These are phyloP conservation scores for Brachypodius melanocephalos DNA, from an alignment of 2,113 vertebrate species.

Conservation along the genomic window DNA sequence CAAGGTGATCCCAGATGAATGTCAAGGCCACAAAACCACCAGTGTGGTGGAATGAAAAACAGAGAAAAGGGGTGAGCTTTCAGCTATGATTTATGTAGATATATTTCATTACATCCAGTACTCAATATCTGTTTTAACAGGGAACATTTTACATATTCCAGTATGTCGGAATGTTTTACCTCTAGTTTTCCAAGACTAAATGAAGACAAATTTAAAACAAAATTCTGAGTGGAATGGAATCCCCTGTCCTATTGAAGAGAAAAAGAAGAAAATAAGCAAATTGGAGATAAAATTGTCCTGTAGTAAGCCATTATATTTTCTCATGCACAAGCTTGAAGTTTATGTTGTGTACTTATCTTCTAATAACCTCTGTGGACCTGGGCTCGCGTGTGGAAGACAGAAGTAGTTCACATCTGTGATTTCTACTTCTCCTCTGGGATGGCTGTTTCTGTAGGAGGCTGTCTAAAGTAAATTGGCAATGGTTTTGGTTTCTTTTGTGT, in stretches of 20 bases:
- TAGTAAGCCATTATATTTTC: not conserved
- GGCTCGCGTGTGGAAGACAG: not conserved
- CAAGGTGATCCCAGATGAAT: not conserved
- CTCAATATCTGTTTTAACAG: not conserved
- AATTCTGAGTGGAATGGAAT: not conserved
- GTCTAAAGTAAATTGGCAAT: not conserved
- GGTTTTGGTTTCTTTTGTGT: not conserved
- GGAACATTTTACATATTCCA: not conserved
- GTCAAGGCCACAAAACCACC: not conserved
- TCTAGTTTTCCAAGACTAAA: not conserved
- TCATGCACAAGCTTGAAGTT: not conserved
- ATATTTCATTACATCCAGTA: not conserved
- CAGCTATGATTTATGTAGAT: not conserved
- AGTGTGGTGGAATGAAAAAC: not conserved
- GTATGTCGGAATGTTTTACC: not conserved
- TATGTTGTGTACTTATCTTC: not conserved
- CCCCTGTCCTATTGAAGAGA: not conserved
- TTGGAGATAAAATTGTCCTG: not conserved
- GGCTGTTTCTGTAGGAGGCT: not conserved
- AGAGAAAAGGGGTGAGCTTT: not conserved
- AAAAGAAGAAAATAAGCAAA: not conserved
- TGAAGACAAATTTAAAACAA: not conserved
- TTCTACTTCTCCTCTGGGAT: not conserved
- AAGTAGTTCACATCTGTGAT: not conserved
- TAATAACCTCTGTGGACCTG: not conserved